phyloP scores from a whole-genome alignment of 2,888 invertebrate species.

The Drosophila anceps region DNA sequence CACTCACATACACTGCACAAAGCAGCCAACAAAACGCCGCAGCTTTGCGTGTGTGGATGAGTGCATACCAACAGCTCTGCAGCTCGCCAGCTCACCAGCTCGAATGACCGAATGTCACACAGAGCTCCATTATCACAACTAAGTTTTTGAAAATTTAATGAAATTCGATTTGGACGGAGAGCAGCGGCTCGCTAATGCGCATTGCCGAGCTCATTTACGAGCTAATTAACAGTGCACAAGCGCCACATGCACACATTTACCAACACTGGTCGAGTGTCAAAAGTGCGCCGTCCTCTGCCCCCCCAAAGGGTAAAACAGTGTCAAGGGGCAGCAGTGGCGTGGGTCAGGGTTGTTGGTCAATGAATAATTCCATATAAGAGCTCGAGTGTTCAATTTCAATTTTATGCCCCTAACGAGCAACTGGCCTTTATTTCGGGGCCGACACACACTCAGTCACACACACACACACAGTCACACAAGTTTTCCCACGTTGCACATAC shows the following conservation, averaged over 20 bases:
- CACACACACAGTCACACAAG: neutral
- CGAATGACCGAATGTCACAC: conserved; percentile 11
- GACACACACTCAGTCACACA: neutral
- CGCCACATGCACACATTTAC: neutral
- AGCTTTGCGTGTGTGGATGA: conserved; percentile 4
- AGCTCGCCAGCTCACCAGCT: conserved; percentile 4
- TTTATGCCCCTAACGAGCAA: conserved; percentile 1
- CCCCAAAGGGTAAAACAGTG: neutral
- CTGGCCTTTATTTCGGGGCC: neutral
- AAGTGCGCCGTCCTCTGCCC: neutral
- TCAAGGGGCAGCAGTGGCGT: neutral
- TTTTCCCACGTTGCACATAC: conserved; percentile 48
- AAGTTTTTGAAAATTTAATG: conserved; percentile 56
- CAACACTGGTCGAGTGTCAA: conserved; percentile 12
- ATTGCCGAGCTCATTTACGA: conserved; percentile 34
- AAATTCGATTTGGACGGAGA: conserved; percentile 59
- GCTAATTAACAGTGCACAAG: conserved; percentile 54
- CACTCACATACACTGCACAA: neutral
- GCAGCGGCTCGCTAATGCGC: conserved; percentile 6
- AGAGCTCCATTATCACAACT: conserved; percentile 17
- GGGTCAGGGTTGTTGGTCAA: neutral
- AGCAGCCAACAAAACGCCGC: conserved; percentile 62
- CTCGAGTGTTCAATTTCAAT: conserved; percentile 41
- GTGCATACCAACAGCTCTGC: neutral
- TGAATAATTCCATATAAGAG: conserved; percentile 13